A percentile compares a stretch with the other conserved stretches of the same genome.
Conservation (phyloP, 2,113 vertebrate species). For the Phoxinus phoxinus region DNA sequence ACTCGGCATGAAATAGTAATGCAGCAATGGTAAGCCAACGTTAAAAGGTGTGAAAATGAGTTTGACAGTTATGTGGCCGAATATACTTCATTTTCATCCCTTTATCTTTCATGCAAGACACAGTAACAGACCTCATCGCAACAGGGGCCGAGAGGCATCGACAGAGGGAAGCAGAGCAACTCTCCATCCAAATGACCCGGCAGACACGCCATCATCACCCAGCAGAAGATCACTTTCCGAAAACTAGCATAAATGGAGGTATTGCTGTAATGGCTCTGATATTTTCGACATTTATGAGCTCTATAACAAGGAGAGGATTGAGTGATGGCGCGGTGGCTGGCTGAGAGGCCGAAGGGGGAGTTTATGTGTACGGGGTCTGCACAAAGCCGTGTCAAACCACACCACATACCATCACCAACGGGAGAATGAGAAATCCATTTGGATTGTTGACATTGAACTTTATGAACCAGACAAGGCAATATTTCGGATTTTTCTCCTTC, state of each 20-base stretch:
- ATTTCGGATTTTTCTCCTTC: conserved; percentile 52
- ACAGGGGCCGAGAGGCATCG: conserved; percentile 33
- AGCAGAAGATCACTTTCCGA: conserved; percentile 30
- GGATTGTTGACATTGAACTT: conserved; percentile 59
- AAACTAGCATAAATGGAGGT: conserved; percentile 36
- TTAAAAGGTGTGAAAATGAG: neutral
- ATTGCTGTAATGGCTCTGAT: conserved; percentile 55
- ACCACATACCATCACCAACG: conserved; percentile 52
- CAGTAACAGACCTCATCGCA: conserved; percentile 1
- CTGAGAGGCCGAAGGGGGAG: conserved; percentile 3
- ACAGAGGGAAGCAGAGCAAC: conserved; percentile 18
- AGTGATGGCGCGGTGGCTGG: conserved; percentile 49
- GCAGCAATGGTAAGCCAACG: neutral
- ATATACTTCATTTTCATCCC: conserved; percentile 33
- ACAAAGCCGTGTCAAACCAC: conserved; percentile 57
- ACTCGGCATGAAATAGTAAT: too few species aligned
- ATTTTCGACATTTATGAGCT: conserved; percentile 58
- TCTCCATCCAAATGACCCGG: conserved; percentile 1
- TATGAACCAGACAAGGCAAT: conserved; percentile 55
- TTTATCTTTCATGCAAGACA: conserved; percentile 22
- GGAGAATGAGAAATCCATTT: conserved; percentile 56
- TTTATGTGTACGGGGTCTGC: conserved; percentile 44
- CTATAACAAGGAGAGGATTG: conserved; percentile 56
- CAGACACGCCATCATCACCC: conserved; percentile 48
- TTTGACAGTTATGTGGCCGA: conserved; percentile 40